Conservation (phyloP, 2,113 vertebrate species). For the Pluvialis apricaria region DNA sequence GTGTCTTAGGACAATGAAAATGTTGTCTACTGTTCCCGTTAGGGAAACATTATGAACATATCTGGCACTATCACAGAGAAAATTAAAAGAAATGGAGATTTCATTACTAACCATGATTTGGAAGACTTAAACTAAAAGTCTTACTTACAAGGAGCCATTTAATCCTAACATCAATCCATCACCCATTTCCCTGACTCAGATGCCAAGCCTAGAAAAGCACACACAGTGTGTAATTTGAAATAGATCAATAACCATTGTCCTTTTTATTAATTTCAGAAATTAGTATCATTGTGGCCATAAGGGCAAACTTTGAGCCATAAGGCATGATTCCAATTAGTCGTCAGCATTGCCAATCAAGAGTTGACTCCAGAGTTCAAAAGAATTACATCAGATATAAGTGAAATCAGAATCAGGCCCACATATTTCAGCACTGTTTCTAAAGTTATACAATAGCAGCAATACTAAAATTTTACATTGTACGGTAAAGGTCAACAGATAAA, state of each 20-base stretch:
- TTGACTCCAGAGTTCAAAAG: not conserved
- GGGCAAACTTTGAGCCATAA: not conserved
- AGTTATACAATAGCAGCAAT: not conserved
- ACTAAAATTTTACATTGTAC: not conserved
- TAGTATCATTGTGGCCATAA: not conserved
- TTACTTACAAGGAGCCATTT: not conserved
- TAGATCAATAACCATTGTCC: not conserved
- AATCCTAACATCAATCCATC: not conserved
- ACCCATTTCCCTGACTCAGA: not conserved
- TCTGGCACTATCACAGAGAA: not conserved
- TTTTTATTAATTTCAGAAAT: not conserved
- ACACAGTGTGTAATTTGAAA: not conserved
- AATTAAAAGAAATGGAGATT: not conserved
- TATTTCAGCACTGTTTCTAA: not conserved
- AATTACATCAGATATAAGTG: not conserved
- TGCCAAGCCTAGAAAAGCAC: not conserved
- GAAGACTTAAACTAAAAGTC: not conserved
- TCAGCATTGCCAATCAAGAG: not conserved
- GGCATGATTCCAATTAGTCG: not conserved
- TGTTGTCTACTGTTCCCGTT: not conserved
- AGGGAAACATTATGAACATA: not conserved
- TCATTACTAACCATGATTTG: not conserved
- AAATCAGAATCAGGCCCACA: not conserved
- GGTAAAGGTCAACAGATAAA: constrained; percentile 40
- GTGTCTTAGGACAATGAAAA: not conserved